Evolutionary conservation across 2,797 vertebrate genomes (phyloP), one percentile per base, ranked within the genome.

Genomic region (Acestrorhynchus altus): DNA sequence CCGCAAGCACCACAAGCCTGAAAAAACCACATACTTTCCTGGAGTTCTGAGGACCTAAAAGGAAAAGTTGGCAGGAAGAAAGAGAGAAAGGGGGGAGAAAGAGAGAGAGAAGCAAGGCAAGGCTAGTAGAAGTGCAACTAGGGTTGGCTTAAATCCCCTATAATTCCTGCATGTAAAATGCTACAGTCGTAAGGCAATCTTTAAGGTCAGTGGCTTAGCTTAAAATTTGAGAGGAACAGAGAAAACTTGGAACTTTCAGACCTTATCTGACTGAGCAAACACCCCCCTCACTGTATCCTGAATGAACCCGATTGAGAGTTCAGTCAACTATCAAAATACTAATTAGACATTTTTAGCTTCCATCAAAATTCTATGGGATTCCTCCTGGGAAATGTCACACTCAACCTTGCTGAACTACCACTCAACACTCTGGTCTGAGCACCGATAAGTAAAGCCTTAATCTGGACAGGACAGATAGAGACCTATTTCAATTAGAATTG

Each of bases 101-200:
- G 18, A 9, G 24, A 18, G 51, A 59, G 63, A 72, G 60, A 56
- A 12, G 24, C 24, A 67, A 61, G 56, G 35, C 26, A 69, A 42
- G 24, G 42, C 35, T 24, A 64, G 35, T 84, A 78, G 88, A 88
- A 88, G 74, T 54, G 20, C 9, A 16, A 61, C 82, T 54, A 72
- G 82, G 13, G 16, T 26, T 61, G 49, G 40, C 40, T 46, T 78
- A 70, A 28, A 66, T 51, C 57, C 31, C 76, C 83, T 63, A 79
- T 16, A 31, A 83, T 77, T 82, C 76, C 86, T 81, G 79, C 49
- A 7, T 76, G 72, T 72, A 77, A 76, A 86, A 76, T 72, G 71
- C 63, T n/a, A 80, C 0, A 65, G 54, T 72, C 47, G 77, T 79
- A 69, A 74, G 63, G 59, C n/a, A 78, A 74, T 83, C 83, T 80